Evolutionary conservation across 2,113 vertebrate genomes (phyloP), one percentile per base, ranked within the genome.

Genomic region (Jacana jacana): DNA sequence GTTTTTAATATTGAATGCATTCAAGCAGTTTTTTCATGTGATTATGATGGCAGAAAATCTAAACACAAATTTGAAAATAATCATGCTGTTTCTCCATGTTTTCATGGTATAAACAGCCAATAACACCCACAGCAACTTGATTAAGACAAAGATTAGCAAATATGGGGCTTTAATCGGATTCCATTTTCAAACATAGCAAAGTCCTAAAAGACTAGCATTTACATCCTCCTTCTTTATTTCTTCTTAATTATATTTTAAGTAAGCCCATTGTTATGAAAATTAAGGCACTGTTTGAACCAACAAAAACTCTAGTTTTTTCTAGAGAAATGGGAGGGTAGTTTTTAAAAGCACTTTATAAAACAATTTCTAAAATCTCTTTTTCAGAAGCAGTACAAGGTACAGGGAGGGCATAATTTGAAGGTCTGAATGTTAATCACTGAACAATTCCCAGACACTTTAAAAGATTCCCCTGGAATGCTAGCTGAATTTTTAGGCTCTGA

Each of bases 41-140:
- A 58, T 75, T 78, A 78, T 31, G n/a, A 65, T 46, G 28, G 25
- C 4, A 77, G 87, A 91, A 93, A 65, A 69, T 37, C 64, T 72
- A 61, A 95, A 52, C 81, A 88, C 35, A 93, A 90, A 91, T 89
- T 51, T 88, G 63, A 94, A 94, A 91, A 91, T 76, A 82, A 91
- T 86, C 54, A 54, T 61, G 24, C 25, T 76, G 35, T 31, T 90
- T 90, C 46, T 86, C 40, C 40, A 11, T 77, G 31, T 88, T 94
- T 82, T 65, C 40, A 3, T 65, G 66, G 13, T 61, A 61, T 52
- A 89, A 96, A 65, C 37, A 96, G 75, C 58, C 37, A 9, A 31
- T 77, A 88, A 91, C 66, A 82, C 44, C 58, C 85, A 86, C 71
- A 65, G 63, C 10, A 94, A 80, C 28, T 81, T 76, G 93, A 86